phyloP scores from a whole-genome alignment of 2,113 vertebrate genomes.

The Oncorhynchus keta region DNA sequence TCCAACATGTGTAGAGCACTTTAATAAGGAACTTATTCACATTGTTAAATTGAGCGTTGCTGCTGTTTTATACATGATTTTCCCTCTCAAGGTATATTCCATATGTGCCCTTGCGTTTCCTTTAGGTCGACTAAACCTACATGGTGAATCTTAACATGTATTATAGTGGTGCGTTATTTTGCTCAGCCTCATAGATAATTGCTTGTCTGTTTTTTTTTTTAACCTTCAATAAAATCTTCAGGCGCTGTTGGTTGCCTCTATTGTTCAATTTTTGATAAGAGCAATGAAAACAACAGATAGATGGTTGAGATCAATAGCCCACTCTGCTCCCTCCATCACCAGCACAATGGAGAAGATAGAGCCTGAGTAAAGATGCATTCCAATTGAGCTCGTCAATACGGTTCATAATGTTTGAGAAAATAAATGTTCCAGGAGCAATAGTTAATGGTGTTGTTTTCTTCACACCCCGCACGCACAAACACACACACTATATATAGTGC shows the following conservation, averaged over 20 bases:
- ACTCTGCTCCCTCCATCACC: constrained; percentile 37
- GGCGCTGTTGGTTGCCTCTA: constrained; percentile 53
- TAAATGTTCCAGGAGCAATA: constrained; percentile 66
- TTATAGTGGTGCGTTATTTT: constrained; percentile 34
- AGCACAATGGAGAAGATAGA: constrained; percentile 45
- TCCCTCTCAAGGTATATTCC: no score
- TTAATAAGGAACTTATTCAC: background rate
- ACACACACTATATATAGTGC: constrained; percentile 11
- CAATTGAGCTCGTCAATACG: constrained; percentile 66
- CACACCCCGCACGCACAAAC: constrained; percentile 12
- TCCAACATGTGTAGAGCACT: background rate
- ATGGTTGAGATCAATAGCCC: constrained; percentile 62
- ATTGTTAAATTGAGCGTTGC: no score
- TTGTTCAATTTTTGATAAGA: constrained; percentile 69
- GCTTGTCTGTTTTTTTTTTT: constrained; percentile 63
- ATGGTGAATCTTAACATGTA: constrained; percentile 34
- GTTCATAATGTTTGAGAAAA: constrained; percentile 71
- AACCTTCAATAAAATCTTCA: constrained; percentile 53
- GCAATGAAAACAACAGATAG: constrained; percentile 57
- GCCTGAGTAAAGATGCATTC: constrained; percentile 59
- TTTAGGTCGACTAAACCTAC: constrained; percentile 13
- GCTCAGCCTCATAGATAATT: constrained; percentile 61
- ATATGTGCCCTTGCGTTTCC: background rate
- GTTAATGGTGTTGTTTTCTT: constrained; percentile 71
- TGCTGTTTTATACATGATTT: background rate